phyloP scores from a whole-genome alignment of 2,888 invertebrate genomes.

The Trissolcus brochymenae region DNA sequence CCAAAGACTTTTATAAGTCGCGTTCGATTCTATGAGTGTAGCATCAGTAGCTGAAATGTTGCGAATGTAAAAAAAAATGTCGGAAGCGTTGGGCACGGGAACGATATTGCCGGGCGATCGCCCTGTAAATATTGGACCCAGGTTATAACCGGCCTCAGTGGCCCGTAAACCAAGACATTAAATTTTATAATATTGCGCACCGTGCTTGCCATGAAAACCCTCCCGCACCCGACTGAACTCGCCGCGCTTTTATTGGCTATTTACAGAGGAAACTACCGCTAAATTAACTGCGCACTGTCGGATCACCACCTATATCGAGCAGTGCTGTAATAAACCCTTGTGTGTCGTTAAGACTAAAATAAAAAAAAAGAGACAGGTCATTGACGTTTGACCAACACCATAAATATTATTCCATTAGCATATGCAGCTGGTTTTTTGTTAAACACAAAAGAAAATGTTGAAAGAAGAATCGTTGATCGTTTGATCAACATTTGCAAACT shows the following conservation, averaged over 20 bases:
- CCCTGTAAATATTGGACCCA: conserved; percentile 73
- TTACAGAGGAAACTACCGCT: conserved; percentile 76
- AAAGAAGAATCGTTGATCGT: too few relatives aligned
- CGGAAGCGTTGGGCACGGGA: conserved; percentile 42
- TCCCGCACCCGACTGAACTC: conserved; percentile 61
- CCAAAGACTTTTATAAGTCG: neutral
- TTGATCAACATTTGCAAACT: too few relatives aligned
- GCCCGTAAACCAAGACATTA: conserved; percentile 76
- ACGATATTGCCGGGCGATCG: conserved; percentile 66
- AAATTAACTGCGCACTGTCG: conserved; percentile 76
- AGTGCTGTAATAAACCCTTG: conserved; percentile 56
- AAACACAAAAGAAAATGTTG: too few relatives aligned
- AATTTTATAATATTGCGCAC: conserved; percentile 76
- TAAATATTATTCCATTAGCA: conserved; percentile 48
- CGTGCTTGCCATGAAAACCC: conserved; percentile 60
- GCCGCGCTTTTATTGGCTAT: conserved; percentile 76
- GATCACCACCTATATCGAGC: conserved; percentile 71
- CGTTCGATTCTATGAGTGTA: neutral
- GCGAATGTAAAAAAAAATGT: conserved; percentile 34
- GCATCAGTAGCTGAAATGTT: conserved; percentile 32
- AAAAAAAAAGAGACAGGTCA: conserved; percentile 62
- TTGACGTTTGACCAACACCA: conserved; percentile 43
- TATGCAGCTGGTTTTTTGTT: conserved; percentile 20
- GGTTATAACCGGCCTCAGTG: conserved; percentile 72
- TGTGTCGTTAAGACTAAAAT: conserved; percentile 65